Base-by-base conservation (phyloP, 2,113 vertebrate genomes). In the Nymphicus hollandicus region DNA sequence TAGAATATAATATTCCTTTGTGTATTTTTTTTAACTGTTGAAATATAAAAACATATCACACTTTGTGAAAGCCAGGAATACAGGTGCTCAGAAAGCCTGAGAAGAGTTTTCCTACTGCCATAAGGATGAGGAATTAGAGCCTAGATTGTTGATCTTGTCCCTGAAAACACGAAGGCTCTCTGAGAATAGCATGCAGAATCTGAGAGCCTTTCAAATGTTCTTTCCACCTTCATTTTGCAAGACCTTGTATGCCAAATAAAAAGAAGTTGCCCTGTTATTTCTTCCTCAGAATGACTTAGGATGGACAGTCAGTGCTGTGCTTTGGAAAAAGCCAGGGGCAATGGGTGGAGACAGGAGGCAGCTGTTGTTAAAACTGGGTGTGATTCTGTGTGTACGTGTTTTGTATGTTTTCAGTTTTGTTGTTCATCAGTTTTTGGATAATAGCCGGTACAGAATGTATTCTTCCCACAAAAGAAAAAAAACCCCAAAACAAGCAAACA, bases 321-420 rank as follows among this genome's bases (percentile, higher is more conserved):
- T 58, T 56, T 71, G 25, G 60, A 86, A 77, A 86, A 72, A 44
- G 46, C 76, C 72, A 31, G 6, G 18, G 66, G 72, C 63, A 78
- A 25, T 55, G 24, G 31, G 63, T 78, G 72, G 64, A 35, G 44
- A 24, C 7, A 71, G 69, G 7, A 88, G 35, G 20, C 29, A 79
- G 33, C 29, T 91, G 56, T 52, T 86, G 69, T 81, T 93, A 93
- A 91, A 91, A 58, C 17, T 71, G 55, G 56, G 47, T 79, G 76
- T 91, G 43, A 47, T 35, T 43, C n/a, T 64, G 3, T 52, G 6
- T 81, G 17, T 56, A 4, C 70, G 28, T 23, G 31, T 12, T 86
- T 87, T 60, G 5, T 31, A 72, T 60, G 22, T 44, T 78, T 71
- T 55, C 6, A 23, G 7, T 49, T 79, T 72, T 52, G 13, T 46